Evolutionary conservation across 2,113 vertebrate species (phyloP).

Genomic region (Acanthochromis polyacanthus): DNA sequence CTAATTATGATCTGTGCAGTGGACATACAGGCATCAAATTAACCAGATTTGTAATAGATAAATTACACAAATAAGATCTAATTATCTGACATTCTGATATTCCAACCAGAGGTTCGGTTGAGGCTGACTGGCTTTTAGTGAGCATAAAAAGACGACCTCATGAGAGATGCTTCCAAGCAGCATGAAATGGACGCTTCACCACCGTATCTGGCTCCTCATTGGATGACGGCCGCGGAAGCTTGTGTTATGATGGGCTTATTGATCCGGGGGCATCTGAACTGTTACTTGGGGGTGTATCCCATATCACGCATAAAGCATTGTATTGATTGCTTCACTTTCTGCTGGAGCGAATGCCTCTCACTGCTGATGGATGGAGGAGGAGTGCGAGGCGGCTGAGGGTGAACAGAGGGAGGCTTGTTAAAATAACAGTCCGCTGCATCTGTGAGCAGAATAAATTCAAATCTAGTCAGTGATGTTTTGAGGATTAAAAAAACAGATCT

Average conservation of each 20-base stretch:
- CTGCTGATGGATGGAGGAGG: constrained; percentile 68
- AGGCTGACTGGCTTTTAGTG: constrained; percentile 44
- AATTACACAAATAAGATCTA: constrained; percentile 33
- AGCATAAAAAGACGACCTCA: constrained; percentile 16
- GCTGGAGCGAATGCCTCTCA: constrained; percentile 50
- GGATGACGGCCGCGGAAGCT: constrained; percentile 31
- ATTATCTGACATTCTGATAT: constrained; percentile 39
- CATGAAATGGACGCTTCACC: constrained; percentile 21
- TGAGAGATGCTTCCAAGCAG: constrained; percentile 46
- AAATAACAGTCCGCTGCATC: constrained; percentile 35
- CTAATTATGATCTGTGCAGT: not conserved
- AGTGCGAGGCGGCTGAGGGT: constrained; percentile 44
- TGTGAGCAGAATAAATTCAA: not conserved
- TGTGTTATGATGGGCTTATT: constrained; percentile 65
- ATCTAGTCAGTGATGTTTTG: not conserved
- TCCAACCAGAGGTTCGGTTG: constrained; percentile 28
- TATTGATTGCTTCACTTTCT: constrained; percentile 66
- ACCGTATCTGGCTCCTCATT: constrained; percentile 16
- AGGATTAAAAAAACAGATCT: not conserved
- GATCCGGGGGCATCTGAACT: constrained; percentile 61
- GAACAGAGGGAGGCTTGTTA: constrained; percentile 59
- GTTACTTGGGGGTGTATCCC: constrained; percentile 73
- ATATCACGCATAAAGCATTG: constrained; percentile 69
- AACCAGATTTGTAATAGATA: constrained; percentile 18
- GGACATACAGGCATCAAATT: not conserved